Base-by-base conservation (phyloP, 2,888 invertebrate genomes). In the Ashinkailepas kermadecensis region DNA sequence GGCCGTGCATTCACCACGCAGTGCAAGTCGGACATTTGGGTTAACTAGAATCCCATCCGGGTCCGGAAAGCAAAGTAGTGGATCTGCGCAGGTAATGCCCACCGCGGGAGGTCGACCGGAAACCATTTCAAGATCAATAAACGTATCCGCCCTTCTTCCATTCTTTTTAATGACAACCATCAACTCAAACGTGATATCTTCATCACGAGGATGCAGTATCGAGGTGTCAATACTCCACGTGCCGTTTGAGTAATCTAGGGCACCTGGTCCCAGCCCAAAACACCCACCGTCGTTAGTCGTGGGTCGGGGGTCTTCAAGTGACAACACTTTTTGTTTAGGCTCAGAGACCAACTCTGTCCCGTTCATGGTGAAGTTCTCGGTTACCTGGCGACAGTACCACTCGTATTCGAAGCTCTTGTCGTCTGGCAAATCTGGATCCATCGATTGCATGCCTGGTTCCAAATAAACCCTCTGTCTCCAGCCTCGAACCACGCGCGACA, bases 401-500 rank as follows among this genome's bases (percentile, higher is more conserved):
- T 79, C 79, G 25, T 7, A 58, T 23, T 23, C 7, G 25, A 79
- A 79, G 25, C 25, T 79, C 79, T 85, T 85, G 80, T 85, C 85
- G 8, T 81, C 82, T n/a, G 84, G 84, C 56, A 84, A 84, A 83
- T 88, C 88, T 1, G 88, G 88, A 83, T 89, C 88, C 59, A 85
- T 84, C 0, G 88, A 88, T 82, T 85, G 85, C 0, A 80, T 81
- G 18, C 83, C 84, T 3, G 88, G 88, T 11, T 85, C 83, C 10
- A 89, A 84, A 0, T 83, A 84, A 0, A 88, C 70, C 9, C 79
- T 83, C 78, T 85, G 85, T 15, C 85, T 85, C 79, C 84, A 86
- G 8, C 86, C 86, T 78, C 86, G 83, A 4, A 85, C 85, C 10
- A 86, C 83, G 21, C 83, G 82, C 13, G 85, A 85, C 82, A 86